These are phyloP conservation scores for Colletes gigas DNA, from an alignment of 1,140 invertebrate species.

Conservation along the genomic window DNA sequence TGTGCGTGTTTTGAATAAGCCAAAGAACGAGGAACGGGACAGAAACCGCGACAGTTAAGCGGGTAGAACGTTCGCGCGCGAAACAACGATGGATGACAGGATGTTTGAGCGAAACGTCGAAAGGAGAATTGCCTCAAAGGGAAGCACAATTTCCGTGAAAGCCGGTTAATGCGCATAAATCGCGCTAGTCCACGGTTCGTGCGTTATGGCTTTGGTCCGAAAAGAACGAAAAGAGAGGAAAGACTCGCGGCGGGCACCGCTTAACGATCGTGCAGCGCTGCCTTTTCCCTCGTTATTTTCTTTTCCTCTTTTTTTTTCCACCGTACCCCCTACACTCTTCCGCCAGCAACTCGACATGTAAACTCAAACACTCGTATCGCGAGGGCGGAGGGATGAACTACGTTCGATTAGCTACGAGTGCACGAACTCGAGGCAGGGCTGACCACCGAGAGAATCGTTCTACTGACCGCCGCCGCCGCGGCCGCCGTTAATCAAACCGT, in stretches of 20 bases:
- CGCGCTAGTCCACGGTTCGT: background rate
- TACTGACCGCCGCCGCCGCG: constrained; percentile 55
- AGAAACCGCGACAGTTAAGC: no score
- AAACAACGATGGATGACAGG: background rate
- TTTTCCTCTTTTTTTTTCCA: background rate
- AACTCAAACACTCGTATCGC: constrained; percentile 10
- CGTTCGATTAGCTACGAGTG: constrained; percentile 49
- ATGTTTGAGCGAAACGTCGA: background rate
- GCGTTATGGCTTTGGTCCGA: background rate
- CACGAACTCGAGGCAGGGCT: constrained; percentile 42
- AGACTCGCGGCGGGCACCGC: background rate
- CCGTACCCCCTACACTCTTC: background rate
- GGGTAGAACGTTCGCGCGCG: no score
- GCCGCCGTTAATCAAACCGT: constrained; percentile 42
- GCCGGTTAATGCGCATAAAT: constrained; percentile 3
- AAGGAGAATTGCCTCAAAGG: constrained; percentile 9
- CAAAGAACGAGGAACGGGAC: no score
- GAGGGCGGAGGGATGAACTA: constrained; percentile 22
- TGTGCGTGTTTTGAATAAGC: no score
- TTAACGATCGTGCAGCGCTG: background rate
- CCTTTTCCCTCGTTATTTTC: background rate
- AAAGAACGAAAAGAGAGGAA: background rate
- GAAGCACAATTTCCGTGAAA: constrained; percentile 2
- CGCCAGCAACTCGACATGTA: background rate
- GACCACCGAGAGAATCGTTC: constrained; percentile 66